These are phyloP conservation scores for Leptatherina wallacei DNA, from an alignment of 2,797 vertebrate genomes.

Conservation along the genomic window DNA sequence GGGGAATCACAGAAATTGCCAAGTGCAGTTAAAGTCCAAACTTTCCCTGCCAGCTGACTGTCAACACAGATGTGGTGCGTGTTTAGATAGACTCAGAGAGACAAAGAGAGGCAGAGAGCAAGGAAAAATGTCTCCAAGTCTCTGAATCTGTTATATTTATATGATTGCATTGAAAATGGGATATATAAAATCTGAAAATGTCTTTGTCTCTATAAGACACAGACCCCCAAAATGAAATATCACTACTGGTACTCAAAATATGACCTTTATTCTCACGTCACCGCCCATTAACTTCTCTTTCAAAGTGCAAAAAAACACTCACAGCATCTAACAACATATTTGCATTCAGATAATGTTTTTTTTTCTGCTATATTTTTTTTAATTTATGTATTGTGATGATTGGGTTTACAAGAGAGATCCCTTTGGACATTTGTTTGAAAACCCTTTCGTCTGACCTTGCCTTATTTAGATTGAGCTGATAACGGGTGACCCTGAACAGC, in stretches of 20 bases:
- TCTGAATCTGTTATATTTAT: constrained; percentile 36
- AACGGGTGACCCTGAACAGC: constrained; percentile 59
- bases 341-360: background rate
- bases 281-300: background rate
- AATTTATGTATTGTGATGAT: background rate
- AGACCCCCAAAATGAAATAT: background rate
- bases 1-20: constrained; percentile 61
- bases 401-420: constrained; percentile 14
- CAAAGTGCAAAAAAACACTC: background rate
- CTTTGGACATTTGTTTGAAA: constrained; percentile 30
- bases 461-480: constrained; percentile 60
- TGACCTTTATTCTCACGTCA: background rate
- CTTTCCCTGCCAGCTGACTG: constrained; percentile 58
- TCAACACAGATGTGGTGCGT: constrained; percentile 69
- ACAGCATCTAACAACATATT: background rate
- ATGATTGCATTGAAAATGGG: constrained; percentile 33
- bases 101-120: constrained; percentile 47
- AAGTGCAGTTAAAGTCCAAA: constrained; percentile 56
- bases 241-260: background rate
- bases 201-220: background rate
- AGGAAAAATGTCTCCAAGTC: constrained; percentile 36
- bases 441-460: constrained; percentile 20
- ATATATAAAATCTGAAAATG: constrained; percentile 33
- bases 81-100: constrained; percentile 53
- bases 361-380: background rate